Conservation (phyloP, 2,113 vertebrate species). For the Lepus europaeus region DNA sequence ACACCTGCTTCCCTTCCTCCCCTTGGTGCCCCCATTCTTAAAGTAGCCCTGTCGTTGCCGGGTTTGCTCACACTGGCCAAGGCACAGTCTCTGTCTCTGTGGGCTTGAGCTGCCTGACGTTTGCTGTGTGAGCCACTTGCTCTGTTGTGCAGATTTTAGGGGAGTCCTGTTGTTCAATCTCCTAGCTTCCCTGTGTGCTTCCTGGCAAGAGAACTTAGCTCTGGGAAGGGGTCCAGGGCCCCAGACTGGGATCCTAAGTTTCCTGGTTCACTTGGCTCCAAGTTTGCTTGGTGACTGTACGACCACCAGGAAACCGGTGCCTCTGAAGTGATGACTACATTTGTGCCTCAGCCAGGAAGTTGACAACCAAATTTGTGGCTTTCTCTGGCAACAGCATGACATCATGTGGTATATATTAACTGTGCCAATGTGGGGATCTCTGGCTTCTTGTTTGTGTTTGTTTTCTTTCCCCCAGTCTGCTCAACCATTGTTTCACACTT, state of each 20-base stretch:
- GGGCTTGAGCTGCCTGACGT: background rate
- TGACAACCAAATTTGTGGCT: background rate
- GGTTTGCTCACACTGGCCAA: background rate
- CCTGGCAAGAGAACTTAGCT: background rate
- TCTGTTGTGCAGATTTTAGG: background rate
- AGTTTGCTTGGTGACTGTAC: background rate
- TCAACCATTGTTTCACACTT: conserved; percentile 47
- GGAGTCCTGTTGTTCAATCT: background rate
- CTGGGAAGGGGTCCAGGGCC: background rate
- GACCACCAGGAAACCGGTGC: background rate
- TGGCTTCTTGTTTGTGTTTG: background rate
- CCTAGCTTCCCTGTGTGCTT: background rate
- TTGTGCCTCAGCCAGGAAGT: conserved; percentile 5
- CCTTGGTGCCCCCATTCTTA: background rate
- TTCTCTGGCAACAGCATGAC: background rate
- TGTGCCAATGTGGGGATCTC: background rate
- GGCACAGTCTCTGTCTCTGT: background rate
- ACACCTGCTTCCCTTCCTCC: too few species aligned
- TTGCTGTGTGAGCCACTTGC: background rate
- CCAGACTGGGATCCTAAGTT: background rate
- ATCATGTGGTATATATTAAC: background rate
- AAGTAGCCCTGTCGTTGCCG: background rate
- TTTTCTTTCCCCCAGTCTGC: background rate
- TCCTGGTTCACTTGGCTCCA: background rate
- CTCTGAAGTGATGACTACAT: background rate